phyloP scores from a whole-genome alignment of 2,888 invertebrate species.

The Eurytoma californica region DNA sequence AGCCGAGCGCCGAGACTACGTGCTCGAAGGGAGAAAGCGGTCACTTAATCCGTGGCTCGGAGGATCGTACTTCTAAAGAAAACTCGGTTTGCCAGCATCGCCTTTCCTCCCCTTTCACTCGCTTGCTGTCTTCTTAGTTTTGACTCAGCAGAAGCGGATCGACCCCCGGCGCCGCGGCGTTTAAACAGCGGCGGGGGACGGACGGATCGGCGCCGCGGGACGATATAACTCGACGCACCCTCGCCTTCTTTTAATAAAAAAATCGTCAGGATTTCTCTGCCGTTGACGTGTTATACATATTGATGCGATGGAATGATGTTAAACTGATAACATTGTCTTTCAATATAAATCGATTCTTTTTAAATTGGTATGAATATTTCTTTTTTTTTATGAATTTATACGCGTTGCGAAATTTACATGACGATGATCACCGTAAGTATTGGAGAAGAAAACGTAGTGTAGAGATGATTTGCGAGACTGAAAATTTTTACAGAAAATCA shows the following conservation, averaged over 20 bases:
- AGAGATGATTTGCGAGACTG: too few species aligned
- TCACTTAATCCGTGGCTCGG: too few species aligned
- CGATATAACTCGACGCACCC: constrained; percentile 7
- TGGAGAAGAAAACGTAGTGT: too few species aligned
- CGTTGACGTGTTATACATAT: neutral
- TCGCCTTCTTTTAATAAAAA: too few species aligned
- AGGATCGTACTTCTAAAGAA: neutral
- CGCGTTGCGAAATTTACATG: too few species aligned
- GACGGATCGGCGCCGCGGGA: neutral
- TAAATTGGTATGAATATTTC: too few species aligned
- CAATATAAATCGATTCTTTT: too few species aligned
- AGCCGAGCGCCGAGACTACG: too few species aligned
- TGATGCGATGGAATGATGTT: neutral
- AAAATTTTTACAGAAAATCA: too few species aligned
- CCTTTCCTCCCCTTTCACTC: neutral
- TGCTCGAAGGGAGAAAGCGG: too few species aligned
- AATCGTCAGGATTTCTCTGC: neutral
- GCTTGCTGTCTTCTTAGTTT: neutral
- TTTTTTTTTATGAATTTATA: too few species aligned
- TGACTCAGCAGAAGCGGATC: neutral
- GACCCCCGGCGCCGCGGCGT: neutral
- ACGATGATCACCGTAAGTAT: too few species aligned
- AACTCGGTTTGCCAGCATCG: neutral
- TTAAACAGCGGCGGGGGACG: neutral
- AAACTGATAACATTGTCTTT: neutral